Conservation (phyloP, 2,797 vertebrate species). For the Hoplostethus atlanticus region DNA sequence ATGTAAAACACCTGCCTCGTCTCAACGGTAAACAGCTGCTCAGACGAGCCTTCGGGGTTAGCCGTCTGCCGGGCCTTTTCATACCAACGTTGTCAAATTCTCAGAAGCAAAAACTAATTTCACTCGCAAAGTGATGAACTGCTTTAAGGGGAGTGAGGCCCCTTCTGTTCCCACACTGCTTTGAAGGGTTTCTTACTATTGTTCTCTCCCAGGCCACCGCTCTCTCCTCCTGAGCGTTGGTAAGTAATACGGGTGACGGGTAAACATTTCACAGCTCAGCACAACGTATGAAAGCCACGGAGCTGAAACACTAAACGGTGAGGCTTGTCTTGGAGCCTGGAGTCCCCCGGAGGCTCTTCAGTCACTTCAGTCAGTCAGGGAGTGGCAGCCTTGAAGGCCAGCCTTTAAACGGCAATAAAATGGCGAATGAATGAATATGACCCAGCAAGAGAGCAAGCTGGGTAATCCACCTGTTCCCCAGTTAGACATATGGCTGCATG, state of each 20-base stretch:
- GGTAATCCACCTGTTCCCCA: neutral
- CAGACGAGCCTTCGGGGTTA: neutral
- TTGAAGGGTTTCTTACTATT: slow-evolving; percentile 28
- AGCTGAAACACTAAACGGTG: slow-evolving; percentile 28
- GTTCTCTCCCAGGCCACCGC: slow-evolving; percentile 4
- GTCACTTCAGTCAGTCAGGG: too few relatives aligned
- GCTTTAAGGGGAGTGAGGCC: neutral
- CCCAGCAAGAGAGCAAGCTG: neutral
- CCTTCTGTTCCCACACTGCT: neutral
- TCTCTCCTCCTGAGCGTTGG: neutral
- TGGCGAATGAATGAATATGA: too few relatives aligned
- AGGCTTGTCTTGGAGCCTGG: slow-evolving; percentile 55
- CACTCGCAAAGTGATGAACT: slow-evolving; percentile 9
- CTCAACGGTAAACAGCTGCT: neutral
- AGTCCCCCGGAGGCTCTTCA: slow-evolving; percentile 54
- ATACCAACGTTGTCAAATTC: slow-evolving; percentile 9
- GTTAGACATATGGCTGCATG: neutral
- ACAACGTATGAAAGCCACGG: slow-evolving; percentile 39
- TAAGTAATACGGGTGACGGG: slow-evolving; percentile 42
- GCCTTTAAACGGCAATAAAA: too few relatives aligned
- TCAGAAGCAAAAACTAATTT: neutral
- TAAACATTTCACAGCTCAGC: slow-evolving; percentile 48
- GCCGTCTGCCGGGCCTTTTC: neutral
- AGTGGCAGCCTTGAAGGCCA: slow-evolving; percentile 46
- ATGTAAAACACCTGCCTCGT: neutral